Conservation (phyloP, 1,140 invertebrate species). For the Gryllus bimaculatus region DNA sequence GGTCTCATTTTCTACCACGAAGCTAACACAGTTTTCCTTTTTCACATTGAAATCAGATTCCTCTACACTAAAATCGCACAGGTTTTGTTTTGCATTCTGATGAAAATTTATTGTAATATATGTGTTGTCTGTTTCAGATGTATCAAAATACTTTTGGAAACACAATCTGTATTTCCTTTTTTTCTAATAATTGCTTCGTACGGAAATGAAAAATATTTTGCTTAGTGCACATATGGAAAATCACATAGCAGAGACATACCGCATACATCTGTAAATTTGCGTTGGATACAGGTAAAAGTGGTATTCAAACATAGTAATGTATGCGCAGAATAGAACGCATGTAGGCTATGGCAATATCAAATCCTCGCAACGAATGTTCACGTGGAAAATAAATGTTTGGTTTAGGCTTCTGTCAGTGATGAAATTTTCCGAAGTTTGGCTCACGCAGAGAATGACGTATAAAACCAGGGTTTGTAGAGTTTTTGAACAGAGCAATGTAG, state of each 20-base stretch:
- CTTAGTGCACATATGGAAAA: too few species aligned
- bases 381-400: background rate
- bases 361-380: background rate
- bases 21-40: background rate
- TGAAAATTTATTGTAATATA: background rate
- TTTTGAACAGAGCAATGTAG: background rate
- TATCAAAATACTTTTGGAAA: background rate
- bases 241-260: too few species aligned
- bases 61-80: background rate
- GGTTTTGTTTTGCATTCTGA: background rate
- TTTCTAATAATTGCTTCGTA: too few species aligned
- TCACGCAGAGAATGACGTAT: background rate
- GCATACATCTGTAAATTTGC: too few species aligned
- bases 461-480: background rate
- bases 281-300: too few species aligned
- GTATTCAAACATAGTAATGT: too few species aligned
- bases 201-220: too few species aligned
- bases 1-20: background rate
- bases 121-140: background rate
- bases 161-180: too few species aligned
- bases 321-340: background rate
- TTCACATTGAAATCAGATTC: background rate
- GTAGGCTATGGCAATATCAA: background rate
- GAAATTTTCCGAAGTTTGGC: background rate
- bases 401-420: background rate